Percentiles rank a stretch among this genome's conserved stretches.
phyloP scores from a whole-genome alignment of 2,888 invertebrate species.

The Pyrgus malvae region DNA sequence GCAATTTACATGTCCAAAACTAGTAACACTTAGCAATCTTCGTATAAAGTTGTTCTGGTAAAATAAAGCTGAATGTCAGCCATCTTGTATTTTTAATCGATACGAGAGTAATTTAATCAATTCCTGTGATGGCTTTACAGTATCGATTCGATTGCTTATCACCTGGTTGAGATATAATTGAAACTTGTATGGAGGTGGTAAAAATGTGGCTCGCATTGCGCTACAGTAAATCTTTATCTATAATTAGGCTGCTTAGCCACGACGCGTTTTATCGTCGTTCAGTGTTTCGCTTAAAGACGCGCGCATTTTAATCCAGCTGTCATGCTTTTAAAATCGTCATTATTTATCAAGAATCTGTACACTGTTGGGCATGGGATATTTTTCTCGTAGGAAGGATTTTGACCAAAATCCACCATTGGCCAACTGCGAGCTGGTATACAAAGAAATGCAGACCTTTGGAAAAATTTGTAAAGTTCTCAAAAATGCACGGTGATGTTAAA shows the following conservation, averaged over 20 bases:
- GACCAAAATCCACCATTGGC: too few species aligned
- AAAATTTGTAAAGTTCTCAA: too few species aligned
- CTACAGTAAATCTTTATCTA: slow-evolving; percentile 1
- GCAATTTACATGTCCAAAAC: not conserved
- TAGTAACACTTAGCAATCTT: not conserved
- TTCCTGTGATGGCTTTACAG: slow-evolving; percentile 42
- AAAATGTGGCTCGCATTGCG: slow-evolving; percentile 10
- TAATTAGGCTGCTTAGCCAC: not conserved
- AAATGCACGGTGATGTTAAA: too few species aligned
- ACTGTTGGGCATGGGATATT: too few species aligned
- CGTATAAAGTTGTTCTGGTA: not conserved
- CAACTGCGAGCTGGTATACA: too few species aligned
- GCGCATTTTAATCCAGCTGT: too few species aligned
- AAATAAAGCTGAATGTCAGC: slow-evolving; percentile 5
- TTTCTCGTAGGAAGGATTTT: too few species aligned
- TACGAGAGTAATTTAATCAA: slow-evolving; percentile 39
- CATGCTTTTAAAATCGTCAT: too few species aligned
- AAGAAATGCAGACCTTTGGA: too few species aligned
- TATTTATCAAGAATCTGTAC: too few species aligned
- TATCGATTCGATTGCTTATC: slow-evolving; percentile 19
- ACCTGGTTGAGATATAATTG: slow-evolving; percentile 18
- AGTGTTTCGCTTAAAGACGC: too few species aligned
- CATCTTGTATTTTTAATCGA: slow-evolving; percentile 16
- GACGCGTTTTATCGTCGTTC: not conserved
- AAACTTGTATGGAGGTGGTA: slow-evolving; percentile 17